Percentiles rank a stretch among this genome's conserved stretches.
Evolutionary conservation across 1,140 invertebrate species (phyloP).

Genomic region (Tribolium madens): DNA sequence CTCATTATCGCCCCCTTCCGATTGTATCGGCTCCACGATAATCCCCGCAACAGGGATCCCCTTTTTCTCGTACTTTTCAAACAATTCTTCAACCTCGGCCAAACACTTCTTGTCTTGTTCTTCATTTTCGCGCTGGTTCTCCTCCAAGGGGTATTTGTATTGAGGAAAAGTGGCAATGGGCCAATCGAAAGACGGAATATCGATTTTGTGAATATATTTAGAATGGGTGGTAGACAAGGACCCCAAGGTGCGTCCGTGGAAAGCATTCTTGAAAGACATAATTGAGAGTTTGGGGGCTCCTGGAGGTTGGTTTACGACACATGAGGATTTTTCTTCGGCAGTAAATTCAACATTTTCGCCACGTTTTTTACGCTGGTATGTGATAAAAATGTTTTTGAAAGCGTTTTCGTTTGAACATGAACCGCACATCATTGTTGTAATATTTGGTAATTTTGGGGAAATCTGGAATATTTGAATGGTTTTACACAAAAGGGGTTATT

Average conservation of each 20-base stretch:
- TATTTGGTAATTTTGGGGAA: conserved; percentile 83
- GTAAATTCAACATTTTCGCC: conserved; percentile 79
- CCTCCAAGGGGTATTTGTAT: conserved; percentile 93
- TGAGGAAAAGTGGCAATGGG: conserved; percentile 79
- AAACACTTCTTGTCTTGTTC: conserved; percentile 80
- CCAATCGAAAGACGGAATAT: conserved; percentile 92
- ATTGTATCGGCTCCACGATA: conserved; percentile 96
- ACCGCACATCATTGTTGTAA: conserved; percentile 97
- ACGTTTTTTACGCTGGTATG: conserved; percentile 73
- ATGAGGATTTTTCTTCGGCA: conserved; percentile 82
- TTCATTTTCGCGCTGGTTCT: conserved; percentile 82
- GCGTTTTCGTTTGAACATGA: conserved; percentile 97
- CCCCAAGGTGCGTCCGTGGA: conserved; percentile 89
- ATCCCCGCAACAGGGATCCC: conserved; percentile 91
- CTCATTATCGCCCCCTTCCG: conserved; percentile 96
- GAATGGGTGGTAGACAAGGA: conserved; percentile 90
- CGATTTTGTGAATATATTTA: conserved; percentile 95
- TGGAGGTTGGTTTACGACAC: conserved; percentile 87
- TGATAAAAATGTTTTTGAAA: conserved; percentile 89
- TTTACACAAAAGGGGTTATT: too few relatives aligned
- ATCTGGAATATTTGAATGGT: conserved; percentile 75
- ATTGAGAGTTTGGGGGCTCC: conserved; percentile 87
- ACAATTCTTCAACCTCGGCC: conserved; percentile 79
- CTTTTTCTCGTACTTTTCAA: conserved; percentile 81
- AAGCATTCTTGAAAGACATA: conserved; percentile 88